A percentile compares a stretch with the other conserved stretches of the same genome.
These are phyloP conservation scores for Phymatocera aterrima DNA, from an alignment of 2,888 invertebrate genomes.

Conservation along the genomic window DNA sequence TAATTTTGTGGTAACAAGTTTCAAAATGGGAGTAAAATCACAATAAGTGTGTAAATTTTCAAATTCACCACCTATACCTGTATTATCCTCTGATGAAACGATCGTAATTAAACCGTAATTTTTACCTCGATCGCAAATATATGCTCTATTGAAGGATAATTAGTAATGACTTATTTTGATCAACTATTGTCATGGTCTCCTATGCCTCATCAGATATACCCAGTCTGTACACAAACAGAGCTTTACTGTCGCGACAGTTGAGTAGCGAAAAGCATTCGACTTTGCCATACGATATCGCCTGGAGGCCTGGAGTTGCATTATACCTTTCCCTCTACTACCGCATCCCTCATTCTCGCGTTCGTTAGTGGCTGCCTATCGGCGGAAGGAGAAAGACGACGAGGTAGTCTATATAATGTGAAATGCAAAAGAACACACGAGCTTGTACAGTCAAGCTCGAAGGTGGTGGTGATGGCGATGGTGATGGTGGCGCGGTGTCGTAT, in stretches of 20 bases:
- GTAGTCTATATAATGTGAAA: constrained; percentile 58
- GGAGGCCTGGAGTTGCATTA: background rate
- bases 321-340: constrained; percentile 4
- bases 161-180: too few relatives aligned
- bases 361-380: constrained; percentile 56
- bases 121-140: too few relatives aligned
- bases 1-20: too few relatives aligned
- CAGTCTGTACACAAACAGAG: background rate
- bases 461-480: background rate
- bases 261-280: constrained; percentile 2
- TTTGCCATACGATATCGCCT: constrained; percentile 31
- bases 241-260: constrained; percentile 7
- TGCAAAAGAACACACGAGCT: constrained; percentile 53
- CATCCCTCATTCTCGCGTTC: constrained; percentile 47
- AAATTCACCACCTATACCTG: too few relatives aligned
- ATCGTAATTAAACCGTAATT: too few relatives aligned
- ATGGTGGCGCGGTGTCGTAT: constrained; percentile 26
- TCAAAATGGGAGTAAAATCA: too few relatives aligned
- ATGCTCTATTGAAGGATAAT: too few relatives aligned
- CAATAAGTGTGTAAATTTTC: too few relatives aligned
- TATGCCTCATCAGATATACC: background rate
- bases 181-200: background rate
- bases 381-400: constrained; percentile 50
- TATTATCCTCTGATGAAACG: too few relatives aligned
- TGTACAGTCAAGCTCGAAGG: background rate